Percentiles rank a stretch among this genome's conserved stretches.
phyloP scores from a whole-genome alignment of 1,140 invertebrate species.

The Drosophila lacertosa region DNA sequence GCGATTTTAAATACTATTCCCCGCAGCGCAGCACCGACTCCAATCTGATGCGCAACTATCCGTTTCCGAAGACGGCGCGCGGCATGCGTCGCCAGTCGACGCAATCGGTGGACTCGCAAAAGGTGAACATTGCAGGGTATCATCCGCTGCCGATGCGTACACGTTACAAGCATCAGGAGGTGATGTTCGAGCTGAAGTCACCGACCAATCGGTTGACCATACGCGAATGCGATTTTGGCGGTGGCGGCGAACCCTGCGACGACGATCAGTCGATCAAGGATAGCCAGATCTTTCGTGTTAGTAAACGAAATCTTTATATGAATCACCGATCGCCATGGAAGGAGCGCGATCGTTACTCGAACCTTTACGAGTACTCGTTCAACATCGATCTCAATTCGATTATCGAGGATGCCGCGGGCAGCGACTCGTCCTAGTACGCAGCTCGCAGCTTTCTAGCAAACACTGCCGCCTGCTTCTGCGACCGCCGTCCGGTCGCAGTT shows the following conservation, averaged over 20 bases:
- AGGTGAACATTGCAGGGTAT: conserved; percentile 76
- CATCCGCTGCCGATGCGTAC: conserved; percentile 77
- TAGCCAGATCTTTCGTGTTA: conserved; percentile 84
- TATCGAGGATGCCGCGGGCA: conserved; percentile 83
- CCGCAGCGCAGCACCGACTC: conserved; percentile 69
- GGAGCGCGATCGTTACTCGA: conserved; percentile 83
- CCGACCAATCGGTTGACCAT: conserved; percentile 83
- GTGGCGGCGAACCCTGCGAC: conserved; percentile 83
- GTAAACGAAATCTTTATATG: conserved; percentile 84
- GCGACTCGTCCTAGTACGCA: conserved; percentile 84
- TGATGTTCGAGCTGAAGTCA: conserved; percentile 81
- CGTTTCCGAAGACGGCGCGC: conserved; percentile 76
- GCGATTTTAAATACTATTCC: conserved; percentile 81
- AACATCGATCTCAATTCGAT: conserved; percentile 84
- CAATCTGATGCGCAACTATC: conserved; percentile 53
- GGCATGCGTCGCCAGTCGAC: conserved; percentile 77
- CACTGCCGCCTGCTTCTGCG: conserved; percentile 33
- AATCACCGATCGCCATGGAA: conserved; percentile 83
- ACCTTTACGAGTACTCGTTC: conserved; percentile 84
- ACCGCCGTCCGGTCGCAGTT: conserved; percentile 20
- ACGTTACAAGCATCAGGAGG: conserved; percentile 79
- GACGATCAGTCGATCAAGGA: conserved; percentile 84
- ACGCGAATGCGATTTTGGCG: conserved; percentile 83
- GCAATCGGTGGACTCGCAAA: conserved; percentile 81
- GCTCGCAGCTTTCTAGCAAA: conserved; percentile 38